Evolutionary conservation across 2,888 invertebrate species (phyloP).

Genomic region (Lasioglossum zephyrum): DNA sequence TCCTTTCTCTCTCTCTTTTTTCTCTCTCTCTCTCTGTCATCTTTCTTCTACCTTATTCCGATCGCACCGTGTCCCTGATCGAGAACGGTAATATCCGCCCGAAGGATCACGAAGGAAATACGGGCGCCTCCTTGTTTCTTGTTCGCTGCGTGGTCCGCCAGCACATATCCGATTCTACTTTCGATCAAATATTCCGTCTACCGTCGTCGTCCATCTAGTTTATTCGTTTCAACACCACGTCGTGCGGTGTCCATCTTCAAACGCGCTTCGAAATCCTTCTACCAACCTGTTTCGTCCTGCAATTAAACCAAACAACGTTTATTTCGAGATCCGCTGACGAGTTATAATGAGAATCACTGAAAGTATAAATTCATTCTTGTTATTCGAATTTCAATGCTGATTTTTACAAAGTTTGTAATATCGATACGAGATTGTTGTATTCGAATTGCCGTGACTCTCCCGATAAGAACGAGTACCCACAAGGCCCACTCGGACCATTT

Average conservation of each 20-base stretch:
- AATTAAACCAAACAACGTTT: too few relatives aligned
- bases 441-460: too few relatives aligned
- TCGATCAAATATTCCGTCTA: background rate
- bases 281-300: too few relatives aligned
- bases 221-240: background rate
- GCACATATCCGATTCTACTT: background rate
- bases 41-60: background rate
- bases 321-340: too few relatives aligned
- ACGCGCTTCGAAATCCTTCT: background rate
- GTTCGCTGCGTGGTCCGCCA: background rate
- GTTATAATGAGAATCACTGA: too few relatives aligned
- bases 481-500: too few relatives aligned
- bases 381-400: too few relatives aligned
- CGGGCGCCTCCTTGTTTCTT: background rate
- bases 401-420: too few relatives aligned
- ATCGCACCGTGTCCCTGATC: constrained; percentile 9
- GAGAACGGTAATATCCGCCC: constrained; percentile 51
- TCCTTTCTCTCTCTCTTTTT: background rate
- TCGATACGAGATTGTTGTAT: too few relatives aligned
- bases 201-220: background rate
- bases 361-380: too few relatives aligned
- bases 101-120: constrained; percentile 33
- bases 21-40: background rate
- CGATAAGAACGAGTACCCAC: too few relatives aligned
- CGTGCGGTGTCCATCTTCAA: background rate